Conservation (phyloP, 2,888 invertebrate genomes). For the Platycheirus albimanus region DNA sequence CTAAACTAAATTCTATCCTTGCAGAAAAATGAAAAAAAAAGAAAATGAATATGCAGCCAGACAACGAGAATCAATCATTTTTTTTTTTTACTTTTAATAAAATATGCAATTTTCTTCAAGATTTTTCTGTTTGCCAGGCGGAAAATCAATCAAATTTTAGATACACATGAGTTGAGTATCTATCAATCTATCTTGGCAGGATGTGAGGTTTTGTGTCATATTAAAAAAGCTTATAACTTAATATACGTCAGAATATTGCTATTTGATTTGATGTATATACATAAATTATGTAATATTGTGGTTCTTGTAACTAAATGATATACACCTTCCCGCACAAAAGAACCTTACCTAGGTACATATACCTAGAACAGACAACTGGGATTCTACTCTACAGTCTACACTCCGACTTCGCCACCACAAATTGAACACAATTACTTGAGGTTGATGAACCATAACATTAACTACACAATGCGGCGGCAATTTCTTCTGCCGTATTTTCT, state of each 20-base stretch:
- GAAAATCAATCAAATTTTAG: conserved; percentile 33
- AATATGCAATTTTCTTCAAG: conserved; percentile 29
- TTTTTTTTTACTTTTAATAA: conserved; percentile 5
- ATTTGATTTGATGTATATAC: background rate
- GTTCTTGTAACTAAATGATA: background rate
- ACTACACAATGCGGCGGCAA: conserved; percentile 35
- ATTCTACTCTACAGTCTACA: background rate
- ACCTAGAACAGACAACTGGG: background rate
- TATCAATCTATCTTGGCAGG: background rate
- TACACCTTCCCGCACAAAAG: background rate
- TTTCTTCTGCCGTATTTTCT: conserved; percentile 27
- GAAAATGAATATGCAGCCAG: conserved; percentile 22
- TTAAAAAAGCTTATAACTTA: conserved; percentile 22
- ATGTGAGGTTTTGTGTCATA: conserved; percentile 3
- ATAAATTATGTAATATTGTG: background rate
- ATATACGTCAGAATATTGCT: conserved; percentile 14
- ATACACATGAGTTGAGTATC: background rate
- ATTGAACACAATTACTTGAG: conserved; percentile 55
- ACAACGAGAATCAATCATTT: conserved; percentile 38
- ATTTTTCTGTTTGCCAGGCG: conserved; percentile 26
- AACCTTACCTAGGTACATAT: background rate
- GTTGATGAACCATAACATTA: conserved; percentile 62
- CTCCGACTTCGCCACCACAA: conserved; percentile 36
- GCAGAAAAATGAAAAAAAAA: conserved; percentile 9
- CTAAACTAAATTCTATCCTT: background rate